Evolutionary conservation across 2,888 invertebrate species (phyloP), one percentile per base, ranked within the genome.

Genomic region (Campoplex nolae): DNA sequence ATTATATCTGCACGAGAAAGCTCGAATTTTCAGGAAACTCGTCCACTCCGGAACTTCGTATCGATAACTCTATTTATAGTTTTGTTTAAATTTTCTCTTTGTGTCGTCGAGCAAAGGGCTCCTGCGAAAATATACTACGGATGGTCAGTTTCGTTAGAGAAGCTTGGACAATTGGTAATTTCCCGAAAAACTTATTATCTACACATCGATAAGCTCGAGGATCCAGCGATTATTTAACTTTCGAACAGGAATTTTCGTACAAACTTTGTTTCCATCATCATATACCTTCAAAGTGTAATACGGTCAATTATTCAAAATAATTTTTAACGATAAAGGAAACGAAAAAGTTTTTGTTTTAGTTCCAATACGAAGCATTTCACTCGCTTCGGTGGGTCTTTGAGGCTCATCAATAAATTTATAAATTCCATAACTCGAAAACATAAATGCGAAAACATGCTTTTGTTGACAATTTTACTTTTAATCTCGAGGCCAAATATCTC

Each of bases 401-500:
- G 16, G 62, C 16, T 62, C 6, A 16, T 11, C 62, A 16, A 62
- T 32, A 62, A 32, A 32, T 32, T 4, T 2, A 23, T 6, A 62
- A 6, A 62, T 16, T 45, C 13, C 16, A 45, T 45, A 7, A 8
- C 6, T 16, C 3, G 23, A 11, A 70, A 45, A 28, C 13, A 16
- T 32, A 6, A 16, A 62, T 32, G 23, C 23, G 6, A 32, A 6
- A 62, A 32, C 32, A 0, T 7, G 62, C 62, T 32, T 32, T 32
- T 62, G 13, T 32, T 62, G 62, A 62, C 62, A 4, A 62, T 62
- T 62, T 32, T 32, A 0, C 6, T 70, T 45, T 45, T 28, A 28
- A 68, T 23, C 13, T 28, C 70, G 28, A 28, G 28, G 45, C 38
- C 45, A 77, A 73, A 77, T 81, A 51, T 56, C 54, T 70, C 35